phyloP scores from a whole-genome alignment of 2,888 invertebrate genomes.

The Lasioglossum marginatum region DNA sequence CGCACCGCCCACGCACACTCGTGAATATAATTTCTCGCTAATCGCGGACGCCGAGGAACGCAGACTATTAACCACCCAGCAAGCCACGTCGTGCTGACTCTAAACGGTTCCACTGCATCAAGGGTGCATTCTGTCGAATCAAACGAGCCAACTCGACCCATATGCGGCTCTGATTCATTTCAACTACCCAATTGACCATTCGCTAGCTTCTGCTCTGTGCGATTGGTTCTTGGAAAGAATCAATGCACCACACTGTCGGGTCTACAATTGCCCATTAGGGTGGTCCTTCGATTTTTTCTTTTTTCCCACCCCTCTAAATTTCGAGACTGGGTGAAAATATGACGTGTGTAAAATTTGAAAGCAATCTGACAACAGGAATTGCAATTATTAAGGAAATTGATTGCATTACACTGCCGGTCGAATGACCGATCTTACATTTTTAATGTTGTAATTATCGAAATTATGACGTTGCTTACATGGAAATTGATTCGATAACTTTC shows the following conservation, averaged over 20 bases:
- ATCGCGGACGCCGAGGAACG: conserved; percentile 53
- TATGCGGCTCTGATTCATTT: conserved; percentile 2
- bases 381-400: too few species aligned
- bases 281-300: too few species aligned
- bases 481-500: too few species aligned
- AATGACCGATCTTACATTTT: too few species aligned
- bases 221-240: background rate
- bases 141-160: background rate
- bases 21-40: conserved; percentile 67
- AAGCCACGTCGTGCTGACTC: conserved; percentile 29
- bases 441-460: too few species aligned
- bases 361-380: too few species aligned
- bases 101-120: conserved; percentile 44
- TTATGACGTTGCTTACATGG: too few species aligned
- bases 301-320: too few species aligned
- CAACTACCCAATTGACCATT: background rate
- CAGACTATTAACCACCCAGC: conserved; percentile 64
- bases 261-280: background rate
- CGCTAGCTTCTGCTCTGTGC: background rate
- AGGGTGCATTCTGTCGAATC: conserved; percentile 44
- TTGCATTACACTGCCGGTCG: too few species aligned
- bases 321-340: too few species aligned
- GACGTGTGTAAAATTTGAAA: too few species aligned
- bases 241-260: background rate
- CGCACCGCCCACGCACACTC: conserved; percentile 58